Evolutionary conservation across 2,888 invertebrate species (phyloP).

Genomic region (Micoletzkya japonica): DNA sequence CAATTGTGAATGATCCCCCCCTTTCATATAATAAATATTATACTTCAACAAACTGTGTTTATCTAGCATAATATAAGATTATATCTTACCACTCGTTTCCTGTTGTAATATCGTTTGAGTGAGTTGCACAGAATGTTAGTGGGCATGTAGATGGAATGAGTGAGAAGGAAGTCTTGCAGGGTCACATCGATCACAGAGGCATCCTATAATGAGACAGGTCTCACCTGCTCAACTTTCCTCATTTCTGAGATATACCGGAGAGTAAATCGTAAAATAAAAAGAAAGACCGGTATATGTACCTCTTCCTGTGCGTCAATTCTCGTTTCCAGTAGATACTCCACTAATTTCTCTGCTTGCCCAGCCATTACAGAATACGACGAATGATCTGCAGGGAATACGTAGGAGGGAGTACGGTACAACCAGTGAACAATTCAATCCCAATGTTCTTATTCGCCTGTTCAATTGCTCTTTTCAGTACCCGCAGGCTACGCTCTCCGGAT

Average conservation of each 20-base stretch:
- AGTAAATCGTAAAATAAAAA: neutral
- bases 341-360: conserved; percentile 82
- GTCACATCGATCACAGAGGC: neutral
- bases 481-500: too few species aligned
- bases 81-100: conserved; percentile 40
- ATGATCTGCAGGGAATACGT: too few species aligned
- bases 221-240: neutral
- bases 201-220: conserved; percentile 8
- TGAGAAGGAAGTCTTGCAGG: conserved; percentile 80
- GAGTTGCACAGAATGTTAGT: conserved; percentile 74
- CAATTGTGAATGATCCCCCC: too few species aligned
- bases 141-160: conserved; percentile 82
- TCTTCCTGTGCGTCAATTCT: conserved; percentile 68
- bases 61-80: too few species aligned
- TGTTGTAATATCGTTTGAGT: conserved; percentile 59
- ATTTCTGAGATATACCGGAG: neutral
- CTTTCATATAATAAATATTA: too few species aligned
- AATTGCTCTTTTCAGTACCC: too few species aligned
- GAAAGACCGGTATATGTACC: neutral
- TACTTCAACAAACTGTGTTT: too few species aligned
- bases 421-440: too few species aligned
- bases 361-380: conserved; percentile 79
- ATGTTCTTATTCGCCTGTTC: too few species aligned
- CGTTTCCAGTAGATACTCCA: conserved; percentile 82
- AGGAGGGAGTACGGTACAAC: too few species aligned